Evolutionary conservation across 2,888 invertebrate species (phyloP).

Genomic region (Mythimna lalbum): DNA sequence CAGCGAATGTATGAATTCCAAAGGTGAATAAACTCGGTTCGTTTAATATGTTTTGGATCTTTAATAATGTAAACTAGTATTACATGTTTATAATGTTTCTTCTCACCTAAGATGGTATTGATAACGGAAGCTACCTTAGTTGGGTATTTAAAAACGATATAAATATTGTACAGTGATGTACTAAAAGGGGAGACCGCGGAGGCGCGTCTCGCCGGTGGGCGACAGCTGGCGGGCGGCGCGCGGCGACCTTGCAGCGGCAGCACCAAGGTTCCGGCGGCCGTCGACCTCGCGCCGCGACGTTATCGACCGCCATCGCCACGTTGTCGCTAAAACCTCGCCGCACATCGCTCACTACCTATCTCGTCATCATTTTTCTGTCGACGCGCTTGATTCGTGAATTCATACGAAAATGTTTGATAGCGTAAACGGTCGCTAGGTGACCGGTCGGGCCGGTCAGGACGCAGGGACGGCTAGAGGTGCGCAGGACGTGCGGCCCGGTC

Average conservation of each 20-base stretch:
- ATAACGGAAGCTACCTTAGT: not conserved
- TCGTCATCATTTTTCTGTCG: constrained; percentile 15
- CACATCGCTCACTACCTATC: constrained; percentile 34
- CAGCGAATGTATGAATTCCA: constrained; percentile 29
- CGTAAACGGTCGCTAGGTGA: constrained; percentile 40
- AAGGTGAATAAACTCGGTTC: constrained; percentile 44
- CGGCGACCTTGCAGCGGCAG: constrained; percentile 75
- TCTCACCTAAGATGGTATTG: not conserved
- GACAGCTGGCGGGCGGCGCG: constrained; percentile 67
- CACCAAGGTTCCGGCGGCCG: constrained; percentile 78
- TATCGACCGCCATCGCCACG: constrained; percentile 66
- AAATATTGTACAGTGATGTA: not conserved
- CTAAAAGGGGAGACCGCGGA: constrained; percentile 19
- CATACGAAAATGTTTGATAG: constrained; percentile 28
- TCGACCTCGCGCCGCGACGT: constrained; percentile 72
- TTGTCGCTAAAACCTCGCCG: constrained; percentile 29
- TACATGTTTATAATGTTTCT: not conserved
- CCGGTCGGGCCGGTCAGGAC: constrained; percentile 54
- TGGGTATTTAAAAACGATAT: not conserved
- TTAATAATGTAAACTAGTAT: not conserved
- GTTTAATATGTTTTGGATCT: not conserved
- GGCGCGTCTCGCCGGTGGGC: constrained; percentile 43
- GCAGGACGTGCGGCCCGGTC: constrained; percentile 26
- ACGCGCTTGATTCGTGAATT: constrained; percentile 31
- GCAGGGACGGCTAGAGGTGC: constrained; percentile 21